These are phyloP conservation scores for Polypterus senegalus DNA, from an alignment of 2,113 vertebrate species.

Conservation along the genomic window DNA sequence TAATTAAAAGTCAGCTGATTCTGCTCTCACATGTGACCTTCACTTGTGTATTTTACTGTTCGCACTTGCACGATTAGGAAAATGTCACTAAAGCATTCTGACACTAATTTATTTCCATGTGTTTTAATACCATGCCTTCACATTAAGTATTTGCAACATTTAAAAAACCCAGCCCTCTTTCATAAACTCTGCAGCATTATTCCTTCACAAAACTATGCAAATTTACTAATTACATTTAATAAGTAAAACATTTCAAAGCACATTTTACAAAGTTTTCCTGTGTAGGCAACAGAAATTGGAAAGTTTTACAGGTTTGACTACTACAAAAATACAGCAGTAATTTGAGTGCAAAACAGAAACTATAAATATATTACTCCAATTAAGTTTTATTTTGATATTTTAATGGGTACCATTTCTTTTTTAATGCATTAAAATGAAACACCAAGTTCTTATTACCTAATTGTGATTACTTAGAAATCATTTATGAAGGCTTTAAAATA, in stretches of 20 bases:
- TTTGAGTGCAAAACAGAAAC: too few relatives aligned
- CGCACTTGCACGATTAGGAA: constrained; percentile 40
- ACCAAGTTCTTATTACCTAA: too few relatives aligned
- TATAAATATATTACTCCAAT: too few relatives aligned
- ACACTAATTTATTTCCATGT: constrained; percentile 11
- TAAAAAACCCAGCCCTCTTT: neutral
- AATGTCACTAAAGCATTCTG: constrained; percentile 50
- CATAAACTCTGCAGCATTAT: neutral
- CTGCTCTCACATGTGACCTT: constrained; percentile 74
- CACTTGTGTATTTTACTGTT: constrained; percentile 41
- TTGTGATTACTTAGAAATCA: too few relatives aligned
- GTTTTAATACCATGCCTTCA: neutral
- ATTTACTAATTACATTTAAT: neutral
- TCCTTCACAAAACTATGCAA: constrained; percentile 1
- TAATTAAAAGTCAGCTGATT: constrained; percentile 58
- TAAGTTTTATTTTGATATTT: too few relatives aligned
- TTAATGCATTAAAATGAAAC: too few relatives aligned
- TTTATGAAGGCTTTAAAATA: too few relatives aligned
- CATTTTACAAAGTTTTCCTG: neutral
- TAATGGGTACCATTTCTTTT: too few relatives aligned
- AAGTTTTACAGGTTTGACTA: too few relatives aligned
- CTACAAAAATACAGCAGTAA: too few relatives aligned
- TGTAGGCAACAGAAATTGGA: too few relatives aligned
- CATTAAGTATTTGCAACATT: constrained; percentile 3
- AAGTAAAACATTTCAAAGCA: neutral